Evolutionary conservation across 2,113 vertebrate species (phyloP), one percentile per base, ranked within the genome.

Genomic region (Taurulus bubalis): DNA sequence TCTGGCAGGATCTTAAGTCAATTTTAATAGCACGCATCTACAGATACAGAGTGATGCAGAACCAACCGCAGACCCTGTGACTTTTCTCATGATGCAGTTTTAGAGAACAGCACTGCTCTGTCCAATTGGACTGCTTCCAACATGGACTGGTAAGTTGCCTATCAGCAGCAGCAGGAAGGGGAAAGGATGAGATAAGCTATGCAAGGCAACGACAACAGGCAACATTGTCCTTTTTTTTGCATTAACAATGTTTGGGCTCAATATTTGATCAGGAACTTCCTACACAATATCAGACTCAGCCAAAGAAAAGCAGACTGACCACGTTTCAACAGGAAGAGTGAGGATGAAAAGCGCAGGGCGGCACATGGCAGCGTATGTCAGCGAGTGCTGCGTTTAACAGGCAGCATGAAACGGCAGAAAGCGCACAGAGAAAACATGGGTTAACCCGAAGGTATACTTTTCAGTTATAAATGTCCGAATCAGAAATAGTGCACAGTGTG

Each of bases 391-490:
- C 82, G 80, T 80, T 76, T 42, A 80, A 79, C 77, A 84, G 85
- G 66, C 73, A 58, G 64, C n/a, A 45, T 51, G 72, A 76, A 28
- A 63, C 1, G 55, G 83, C 79, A 74, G 77, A 79, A 32, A 49
- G 72, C 40, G 55, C 64, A 62, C 80, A 83, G 84, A 80, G 72
- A 89, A 90, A 87, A 88, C 89, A 90, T 30, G 81, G 77, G 30
- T 89, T 87, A 86, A 91, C 78, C 90, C 82, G 79, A 91, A 89
- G 69, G 86, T 88, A 78, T 84, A 88, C 79, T 84, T 90, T 86
- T 84, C 80, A 89, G 88, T 89, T 90, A 90, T 86, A 89, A 90
- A 92, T 86, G 89, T 86, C 78, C 9, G 32, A 69, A 88, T 88
- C 80, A 81, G 75, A 89, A 90, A 90, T 86, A 83, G 82, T 75